Evolutionary conservation across 2,888 invertebrate species (phyloP).

Genomic region (Nymphalis polychloros): DNA sequence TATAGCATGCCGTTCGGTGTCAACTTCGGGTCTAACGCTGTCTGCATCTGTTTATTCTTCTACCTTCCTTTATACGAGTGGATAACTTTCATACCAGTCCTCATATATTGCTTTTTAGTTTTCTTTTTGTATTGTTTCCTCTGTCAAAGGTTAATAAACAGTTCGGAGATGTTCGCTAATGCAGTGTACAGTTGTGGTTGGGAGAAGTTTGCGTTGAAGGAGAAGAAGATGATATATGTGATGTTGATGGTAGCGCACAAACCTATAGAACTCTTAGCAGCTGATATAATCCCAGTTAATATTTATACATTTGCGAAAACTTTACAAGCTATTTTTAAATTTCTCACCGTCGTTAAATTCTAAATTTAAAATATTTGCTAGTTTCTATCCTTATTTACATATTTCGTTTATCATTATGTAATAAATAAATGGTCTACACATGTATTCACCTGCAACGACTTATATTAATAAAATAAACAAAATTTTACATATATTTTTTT

Average conservation of each 20-base stretch:
- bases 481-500: too few relatives aligned
- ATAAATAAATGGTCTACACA: too few relatives aligned
- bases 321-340: conserved; percentile 65
- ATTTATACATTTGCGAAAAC: conserved; percentile 69
- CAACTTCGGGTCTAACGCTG: conserved; percentile 62
- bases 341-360: conserved; percentile 67
- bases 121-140: conserved; percentile 70
- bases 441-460: too few relatives aligned
- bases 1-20: conserved; percentile 67
- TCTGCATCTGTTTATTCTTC: conserved; percentile 63
- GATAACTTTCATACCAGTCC: conserved; percentile 58
- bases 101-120: conserved; percentile 60
- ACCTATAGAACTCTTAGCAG: conserved; percentile 61
- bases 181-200: conserved; percentile 70
- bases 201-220: conserved; percentile 63
- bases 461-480: too few relatives aligned
- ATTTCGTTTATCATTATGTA: too few relatives aligned
- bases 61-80: conserved; percentile 58
- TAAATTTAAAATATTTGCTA: conserved; percentile 32
- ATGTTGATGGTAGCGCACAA: conserved; percentile 64
- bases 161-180: conserved; percentile 60
- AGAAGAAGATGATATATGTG: conserved; percentile 56
- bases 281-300: conserved; percentile 69
- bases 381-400: too few relatives aligned
- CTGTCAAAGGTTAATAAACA: conserved; percentile 63